Evolutionary conservation across 2,113 vertebrate species (phyloP).

Genomic region (Epinephelus lanceolatus): DNA sequence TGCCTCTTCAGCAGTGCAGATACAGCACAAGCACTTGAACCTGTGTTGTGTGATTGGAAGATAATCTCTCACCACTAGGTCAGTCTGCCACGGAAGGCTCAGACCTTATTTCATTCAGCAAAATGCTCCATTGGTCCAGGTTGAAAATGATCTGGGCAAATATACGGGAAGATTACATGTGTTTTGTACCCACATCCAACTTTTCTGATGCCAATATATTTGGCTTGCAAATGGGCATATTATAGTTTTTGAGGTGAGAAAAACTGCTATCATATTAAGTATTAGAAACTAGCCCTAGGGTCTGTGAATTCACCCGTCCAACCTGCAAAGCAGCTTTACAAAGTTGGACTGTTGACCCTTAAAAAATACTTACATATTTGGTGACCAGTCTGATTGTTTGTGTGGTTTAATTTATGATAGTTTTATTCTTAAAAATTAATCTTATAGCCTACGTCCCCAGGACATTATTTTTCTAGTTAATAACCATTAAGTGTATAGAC

Average conservation of each 20-base stretch:
- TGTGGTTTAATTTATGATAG: not conserved
- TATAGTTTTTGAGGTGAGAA: not conserved
- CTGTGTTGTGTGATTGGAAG: not conserved
- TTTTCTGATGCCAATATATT: not conserved
- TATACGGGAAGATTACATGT: not conserved
- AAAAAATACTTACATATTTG: too few species aligned
- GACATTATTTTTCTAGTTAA: not conserved
- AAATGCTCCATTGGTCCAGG: not conserved
- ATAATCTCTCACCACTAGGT: not conserved
- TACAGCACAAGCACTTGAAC: constrained; percentile 16
- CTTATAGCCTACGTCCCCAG: not conserved
- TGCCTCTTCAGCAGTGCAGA: constrained; percentile 14
- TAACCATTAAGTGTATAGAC: not conserved
- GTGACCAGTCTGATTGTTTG: not conserved
- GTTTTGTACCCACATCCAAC: not conserved
- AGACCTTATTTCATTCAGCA: not conserved
- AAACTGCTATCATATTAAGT: not conserved
- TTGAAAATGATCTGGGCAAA: not conserved
- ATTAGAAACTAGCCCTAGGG: constrained; percentile 30
- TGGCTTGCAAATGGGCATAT: not conserved
- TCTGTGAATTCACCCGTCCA: constrained; percentile 32
- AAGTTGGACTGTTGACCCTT: not conserved
- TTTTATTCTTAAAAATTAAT: not conserved
- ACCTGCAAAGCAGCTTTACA: constrained; percentile 57
- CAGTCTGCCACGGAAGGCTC: not conserved